phyloP scores from a whole-genome alignment of 2,888 invertebrate genomes.

The Podabrus alpinus region DNA sequence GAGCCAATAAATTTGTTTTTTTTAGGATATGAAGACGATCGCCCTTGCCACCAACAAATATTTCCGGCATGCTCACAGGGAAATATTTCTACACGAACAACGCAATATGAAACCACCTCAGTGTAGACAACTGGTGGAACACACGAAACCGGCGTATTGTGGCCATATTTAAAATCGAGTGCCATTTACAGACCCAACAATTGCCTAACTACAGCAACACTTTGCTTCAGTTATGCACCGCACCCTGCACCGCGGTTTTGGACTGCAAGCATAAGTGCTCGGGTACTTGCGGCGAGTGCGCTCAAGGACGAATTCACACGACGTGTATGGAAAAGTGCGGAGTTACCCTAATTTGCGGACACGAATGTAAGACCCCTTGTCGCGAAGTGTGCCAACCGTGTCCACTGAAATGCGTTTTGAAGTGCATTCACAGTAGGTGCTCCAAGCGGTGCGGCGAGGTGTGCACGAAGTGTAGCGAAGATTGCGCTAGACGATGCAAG shows the following conservation, averaged over 20 bases:
- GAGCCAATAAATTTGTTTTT: too few species aligned
- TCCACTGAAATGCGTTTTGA: slow-evolving; percentile 55
- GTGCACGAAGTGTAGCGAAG: slow-evolving; percentile 50
- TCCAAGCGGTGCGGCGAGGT: slow-evolving; percentile 53
- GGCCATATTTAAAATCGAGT: slow-evolving; percentile 58
- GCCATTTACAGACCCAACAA: slow-evolving; percentile 43
- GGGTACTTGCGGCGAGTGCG: slow-evolving; percentile 62
- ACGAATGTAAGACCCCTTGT: slow-evolving; percentile 63
- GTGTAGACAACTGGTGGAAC: too few species aligned
- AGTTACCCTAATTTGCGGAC: slow-evolving; percentile 65
- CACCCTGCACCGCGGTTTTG: slow-evolving; percentile 55
- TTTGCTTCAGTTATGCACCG: slow-evolving; percentile 54
- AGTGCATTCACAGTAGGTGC: slow-evolving; percentile 61
- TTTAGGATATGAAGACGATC: too few species aligned
- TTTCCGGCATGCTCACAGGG: too few species aligned
- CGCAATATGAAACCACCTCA: too few species aligned
- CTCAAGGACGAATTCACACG: slow-evolving; percentile 64
- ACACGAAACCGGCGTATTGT: slow-evolving; percentile 52
- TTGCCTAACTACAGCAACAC: slow-evolving; percentile 26
- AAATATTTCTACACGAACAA: too few species aligned
- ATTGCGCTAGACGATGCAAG: slow-evolving; percentile 50
- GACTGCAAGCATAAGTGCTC: slow-evolving; percentile 59
- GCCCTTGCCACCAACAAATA: too few species aligned
- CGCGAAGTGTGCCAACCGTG: slow-evolving; percentile 64
- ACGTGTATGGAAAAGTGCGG: slow-evolving; percentile 63